Conservation (phyloP, 2,888 invertebrate species). For the Cryptus armator region DNA sequence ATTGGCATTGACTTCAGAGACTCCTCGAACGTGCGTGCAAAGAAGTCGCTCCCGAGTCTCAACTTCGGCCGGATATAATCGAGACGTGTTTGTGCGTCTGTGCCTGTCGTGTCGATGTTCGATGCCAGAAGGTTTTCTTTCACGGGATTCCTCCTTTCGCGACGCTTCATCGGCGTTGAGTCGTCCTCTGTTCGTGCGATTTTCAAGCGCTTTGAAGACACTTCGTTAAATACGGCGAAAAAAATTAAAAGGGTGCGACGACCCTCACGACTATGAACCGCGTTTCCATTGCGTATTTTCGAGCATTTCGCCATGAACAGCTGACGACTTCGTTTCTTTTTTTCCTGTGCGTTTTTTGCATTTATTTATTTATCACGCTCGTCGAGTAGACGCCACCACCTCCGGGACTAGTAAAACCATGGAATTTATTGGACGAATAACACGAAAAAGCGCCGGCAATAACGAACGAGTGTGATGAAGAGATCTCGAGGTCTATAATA, state of each 20-base stretch:
- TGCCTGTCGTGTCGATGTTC: no score
- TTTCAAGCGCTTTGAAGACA: background rate
- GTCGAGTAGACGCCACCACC: constrained; percentile 57
- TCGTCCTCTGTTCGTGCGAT: background rate
- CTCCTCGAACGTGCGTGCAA: constrained; percentile 21
- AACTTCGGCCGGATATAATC: background rate
- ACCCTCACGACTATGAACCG: background rate
- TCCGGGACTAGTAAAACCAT: constrained; percentile 72
- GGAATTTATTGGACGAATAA: constrained; percentile 78
- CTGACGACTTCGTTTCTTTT: constrained; percentile 4
- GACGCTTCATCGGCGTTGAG: background rate
- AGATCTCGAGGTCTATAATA: constrained; percentile 16
- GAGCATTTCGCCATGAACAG: background rate
- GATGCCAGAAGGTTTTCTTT: background rate
- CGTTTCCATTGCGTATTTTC: background rate
- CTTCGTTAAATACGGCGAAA: constrained; percentile 7
- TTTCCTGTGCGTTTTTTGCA: constrained; percentile 61
- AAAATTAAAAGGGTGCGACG: background rate
- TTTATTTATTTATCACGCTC: constrained; percentile 76
- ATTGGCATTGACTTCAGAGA: background rate
- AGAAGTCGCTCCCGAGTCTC: constrained; percentile 18
- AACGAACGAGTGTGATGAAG: constrained; percentile 29
- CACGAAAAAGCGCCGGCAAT: constrained; percentile 58
- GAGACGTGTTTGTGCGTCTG: no score
- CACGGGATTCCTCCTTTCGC: background rate